Percentiles rank a stretch among this genome's conserved stretches.
These are phyloP conservation scores for Scolanthus callimorphus DNA, from an alignment of 92 coral and sea anemone genomes.

Conservation along the genomic window DNA sequence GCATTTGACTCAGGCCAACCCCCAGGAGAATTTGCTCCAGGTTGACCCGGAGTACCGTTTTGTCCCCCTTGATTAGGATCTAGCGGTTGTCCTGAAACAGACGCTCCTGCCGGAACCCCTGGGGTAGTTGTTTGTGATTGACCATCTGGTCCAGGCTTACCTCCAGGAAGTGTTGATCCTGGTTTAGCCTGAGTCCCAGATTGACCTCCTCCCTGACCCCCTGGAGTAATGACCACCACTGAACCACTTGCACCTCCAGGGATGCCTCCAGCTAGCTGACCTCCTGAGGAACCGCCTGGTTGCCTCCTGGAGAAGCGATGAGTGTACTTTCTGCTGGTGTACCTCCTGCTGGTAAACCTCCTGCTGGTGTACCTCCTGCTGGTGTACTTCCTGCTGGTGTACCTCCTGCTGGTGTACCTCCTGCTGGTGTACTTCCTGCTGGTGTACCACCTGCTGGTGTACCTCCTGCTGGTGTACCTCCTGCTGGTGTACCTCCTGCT, in stretches of 20 bases:
- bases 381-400: no score
- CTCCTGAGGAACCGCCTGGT: no score
- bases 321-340: neutral
- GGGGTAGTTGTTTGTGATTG: neutral
- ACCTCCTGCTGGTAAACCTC: conserved; percentile 6
- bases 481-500: no score
- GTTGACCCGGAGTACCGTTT: neutral
- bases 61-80: neutral
- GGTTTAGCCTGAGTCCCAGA: neutral
- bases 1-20: conserved; percentile 6
- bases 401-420: no score
- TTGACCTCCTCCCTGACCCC: conserved; percentile 2
- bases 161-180: no score
- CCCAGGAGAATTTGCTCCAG: conserved; percentile 18
- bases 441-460: no score
- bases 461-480: no score
- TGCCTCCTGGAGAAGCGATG: no score
- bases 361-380: no score
- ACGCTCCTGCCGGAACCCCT: conserved; percentile 14
- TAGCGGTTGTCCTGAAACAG: conserved; percentile 16
- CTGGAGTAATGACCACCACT: conserved; percentile 22
- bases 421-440: no score
- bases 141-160: no score
- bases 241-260: neutral
- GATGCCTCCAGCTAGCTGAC: conserved; percentile 11